These are phyloP conservation scores for Mycalesis mineus DNA, from an alignment of 2,888 invertebrate species.

Conservation along the genomic window DNA sequence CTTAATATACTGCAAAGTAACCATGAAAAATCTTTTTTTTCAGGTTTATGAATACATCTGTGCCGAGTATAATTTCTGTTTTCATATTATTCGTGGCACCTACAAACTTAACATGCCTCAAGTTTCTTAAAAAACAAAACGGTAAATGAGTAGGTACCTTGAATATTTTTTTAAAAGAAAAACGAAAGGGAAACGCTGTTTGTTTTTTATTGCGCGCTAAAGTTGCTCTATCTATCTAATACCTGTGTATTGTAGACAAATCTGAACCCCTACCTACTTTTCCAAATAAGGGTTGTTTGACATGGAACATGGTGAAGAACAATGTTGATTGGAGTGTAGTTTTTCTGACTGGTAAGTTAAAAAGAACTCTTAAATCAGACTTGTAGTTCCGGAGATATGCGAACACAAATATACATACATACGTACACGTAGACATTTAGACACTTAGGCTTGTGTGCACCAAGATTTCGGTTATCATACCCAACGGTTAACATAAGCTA, in stretches of 20 bases:
- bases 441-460: too few species aligned
- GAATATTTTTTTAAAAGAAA: too few species aligned
- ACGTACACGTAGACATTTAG: too few species aligned
- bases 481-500: too few species aligned
- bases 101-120: slow-evolving; percentile 42
- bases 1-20: not conserved
- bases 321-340: slow-evolving; percentile 55
- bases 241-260: not conserved
- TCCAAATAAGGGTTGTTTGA: slow-evolving; percentile 40
- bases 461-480: too few species aligned
- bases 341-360: slow-evolving; percentile 46
- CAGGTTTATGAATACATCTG: slow-evolving; percentile 44
- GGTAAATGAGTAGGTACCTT: slow-evolving; percentile 34
- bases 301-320: slow-evolving; percentile 44
- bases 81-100: slow-evolving; percentile 49
- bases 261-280: slow-evolving; percentile 13
- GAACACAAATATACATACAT: too few species aligned
- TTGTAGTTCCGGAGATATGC: too few species aligned
- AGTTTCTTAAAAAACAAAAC: slow-evolving; percentile 39
- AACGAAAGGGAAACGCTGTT: too few species aligned
- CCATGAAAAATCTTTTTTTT: slow-evolving; percentile 17
- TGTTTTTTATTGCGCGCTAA: too few species aligned
- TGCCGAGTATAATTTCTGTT: slow-evolving; percentile 45
- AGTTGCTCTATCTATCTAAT: too few species aligned
- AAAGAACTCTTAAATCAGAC: too few species aligned